Base-by-base conservation (phyloP, 2,888 invertebrate genomes). In the Stenodema calcarata region DNA sequence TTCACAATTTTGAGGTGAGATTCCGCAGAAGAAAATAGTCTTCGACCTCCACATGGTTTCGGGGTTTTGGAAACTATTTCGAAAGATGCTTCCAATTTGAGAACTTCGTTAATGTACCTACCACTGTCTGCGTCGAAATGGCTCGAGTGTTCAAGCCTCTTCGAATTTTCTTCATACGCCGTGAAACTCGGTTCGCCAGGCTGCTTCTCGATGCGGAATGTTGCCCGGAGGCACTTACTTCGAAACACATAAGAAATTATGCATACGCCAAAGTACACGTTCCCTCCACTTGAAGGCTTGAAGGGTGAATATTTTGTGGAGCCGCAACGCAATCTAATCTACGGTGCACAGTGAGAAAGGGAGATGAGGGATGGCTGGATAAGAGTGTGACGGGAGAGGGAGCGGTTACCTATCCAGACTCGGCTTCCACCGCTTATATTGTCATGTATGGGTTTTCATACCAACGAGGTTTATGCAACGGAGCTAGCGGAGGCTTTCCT, bases 221-320 rank as follows among this genome's bases (percentile, higher is more conserved):
- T 78, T 35, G 42, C 78, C 78, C 41, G 41, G 35, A 44, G 78
- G 78, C 78, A 27, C 73, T 73, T 42, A 35, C 44, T 78, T 78
- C 78, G 41, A 78, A 78, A 78, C 78, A 78, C 78, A 44, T 78
- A 44, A 44, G 78, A 78, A 78, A 78, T 78, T 78, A 78, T 78
- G 78, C 78, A 78, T 78, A 42, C n/a, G n/a, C 27, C 78, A 41
- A 78, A 78, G 78, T 44, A 78, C 35, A 78, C 78, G 78, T 78
- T 78, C 14, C 44, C 78, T 41, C 78, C 41, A 42, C 78, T 44
- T 73, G 73, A 73, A 44, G 44, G 78, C 78, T 42, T 44, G 78
- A 78, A 78, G 78, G 78, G 78, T 78, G 78, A 78, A 78, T 78
- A 78, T 78, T 78, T 78, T 78, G 78, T 28, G 44, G 50, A 50